These are phyloP conservation scores for Parnassius apollo DNA, from an alignment of 2,888 invertebrate species.

Conservation along the genomic window DNA sequence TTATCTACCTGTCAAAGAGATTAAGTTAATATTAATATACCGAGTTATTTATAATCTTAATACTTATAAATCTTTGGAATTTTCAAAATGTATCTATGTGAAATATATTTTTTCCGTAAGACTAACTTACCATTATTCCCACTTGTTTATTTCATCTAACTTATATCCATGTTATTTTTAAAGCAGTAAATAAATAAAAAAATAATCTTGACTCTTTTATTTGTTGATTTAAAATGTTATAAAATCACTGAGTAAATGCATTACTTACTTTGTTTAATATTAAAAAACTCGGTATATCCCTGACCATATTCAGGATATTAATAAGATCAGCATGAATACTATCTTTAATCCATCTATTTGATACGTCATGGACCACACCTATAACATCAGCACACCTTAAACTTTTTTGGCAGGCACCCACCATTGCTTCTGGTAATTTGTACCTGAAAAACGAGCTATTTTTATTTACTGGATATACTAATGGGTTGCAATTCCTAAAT, in stretches of 20 bases:
- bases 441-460: conserved; percentile 78
- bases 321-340: conserved; percentile 86
- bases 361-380: conserved; percentile 92
- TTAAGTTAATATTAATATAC: neutral
- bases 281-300: conserved; percentile 84
- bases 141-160: too few species aligned
- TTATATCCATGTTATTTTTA: too few species aligned
- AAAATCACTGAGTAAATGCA: neutral
- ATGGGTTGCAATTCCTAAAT: too few species aligned
- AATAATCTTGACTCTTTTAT: neutral
- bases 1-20: conserved; percentile 82
- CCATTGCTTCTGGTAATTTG: conserved; percentile 67
- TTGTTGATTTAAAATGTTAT: too few species aligned
- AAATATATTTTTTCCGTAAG: too few species aligned
- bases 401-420: conserved; percentile 79
- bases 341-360: conserved; percentile 85
- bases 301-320: conserved; percentile 83
- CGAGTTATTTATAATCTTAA: neutral
- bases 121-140: too few species aligned
- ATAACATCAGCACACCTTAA: conserved; percentile 88
- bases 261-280: conserved; percentile 92
- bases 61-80: neutral
- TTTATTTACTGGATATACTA: conserved; percentile 58
- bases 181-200: too few species aligned
- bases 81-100: too few species aligned